Conservation (phyloP, 2,797 vertebrate species). For the Xenops minutus region DNA sequence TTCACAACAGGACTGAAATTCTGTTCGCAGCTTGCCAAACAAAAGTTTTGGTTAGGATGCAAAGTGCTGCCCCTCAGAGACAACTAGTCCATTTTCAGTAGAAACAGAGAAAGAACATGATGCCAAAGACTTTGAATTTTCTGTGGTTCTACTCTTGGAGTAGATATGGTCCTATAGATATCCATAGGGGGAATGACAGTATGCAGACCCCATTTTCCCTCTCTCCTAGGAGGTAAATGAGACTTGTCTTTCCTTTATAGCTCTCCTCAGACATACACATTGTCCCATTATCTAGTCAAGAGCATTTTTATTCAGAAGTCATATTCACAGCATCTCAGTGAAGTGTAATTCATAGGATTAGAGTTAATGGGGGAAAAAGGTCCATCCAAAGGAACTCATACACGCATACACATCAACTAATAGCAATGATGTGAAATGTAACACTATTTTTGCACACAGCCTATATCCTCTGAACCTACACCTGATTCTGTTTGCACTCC, state of each 20-base stretch:
- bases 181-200: background rate
- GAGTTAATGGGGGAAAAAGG: background rate
- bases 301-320: background rate
- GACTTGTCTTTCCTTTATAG: background rate
- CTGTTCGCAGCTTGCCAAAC: background rate
- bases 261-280: background rate
- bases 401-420: background rate
- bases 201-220: background rate
- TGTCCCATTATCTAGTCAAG: background rate
- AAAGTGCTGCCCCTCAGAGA: background rate
- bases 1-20: background rate
- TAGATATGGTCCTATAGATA: background rate
- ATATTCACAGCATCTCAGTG: background rate
- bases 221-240: background rate
- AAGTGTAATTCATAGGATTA: background rate
- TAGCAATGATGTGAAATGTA: background rate
- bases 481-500: background rate
- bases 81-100: background rate
- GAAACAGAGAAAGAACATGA: background rate
- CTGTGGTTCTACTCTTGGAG: background rate
- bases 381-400: background rate
- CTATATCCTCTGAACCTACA: background rate
- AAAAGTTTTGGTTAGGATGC: background rate
- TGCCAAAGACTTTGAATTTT: background rate
- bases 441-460: background rate